These are phyloP conservation scores for Macropis europaea DNA, from an alignment of 2,888 invertebrate genomes.

Conservation along the genomic window DNA sequence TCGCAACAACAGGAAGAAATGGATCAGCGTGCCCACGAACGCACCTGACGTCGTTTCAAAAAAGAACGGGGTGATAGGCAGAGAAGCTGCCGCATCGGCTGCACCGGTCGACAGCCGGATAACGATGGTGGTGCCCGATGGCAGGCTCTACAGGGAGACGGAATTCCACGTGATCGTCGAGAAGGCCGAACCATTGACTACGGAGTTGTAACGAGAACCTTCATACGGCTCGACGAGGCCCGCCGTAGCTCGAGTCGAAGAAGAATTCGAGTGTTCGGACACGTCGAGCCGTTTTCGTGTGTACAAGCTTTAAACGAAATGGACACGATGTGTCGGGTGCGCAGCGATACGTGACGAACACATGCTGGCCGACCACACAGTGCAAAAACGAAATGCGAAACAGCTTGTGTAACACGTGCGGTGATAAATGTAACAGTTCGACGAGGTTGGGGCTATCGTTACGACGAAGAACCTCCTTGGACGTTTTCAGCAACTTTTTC, in stretches of 20 bases:
- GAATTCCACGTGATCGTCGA: slow-evolving; percentile 93
- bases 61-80: slow-evolving; percentile 82
- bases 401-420: slow-evolving; percentile 1
- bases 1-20: slow-evolving; percentile 75
- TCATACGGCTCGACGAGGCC: slow-evolving; percentile 64
- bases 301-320: slow-evolving; percentile 61
- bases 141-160: slow-evolving; percentile 91
- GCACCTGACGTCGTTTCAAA: slow-evolving; percentile 75
- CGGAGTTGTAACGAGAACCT: slow-evolving; percentile 84
- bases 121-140: slow-evolving; percentile 88
- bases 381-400: neutral
- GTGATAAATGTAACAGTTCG: slow-evolving; percentile 2
- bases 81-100: slow-evolving; percentile 57
- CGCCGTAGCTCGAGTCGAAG: slow-evolving; percentile 38
- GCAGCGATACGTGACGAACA: slow-evolving; percentile 3
- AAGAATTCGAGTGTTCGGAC: slow-evolving; percentile 54
- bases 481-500: slow-evolving; percentile 24
- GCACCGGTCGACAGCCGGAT: slow-evolving; percentile 75
- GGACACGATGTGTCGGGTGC: slow-evolving; percentile 1
- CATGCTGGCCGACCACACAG: neutral
- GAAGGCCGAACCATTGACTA: slow-evolving; percentile 90
- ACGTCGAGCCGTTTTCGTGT: slow-evolving; percentile 64
- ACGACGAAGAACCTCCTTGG: neutral
- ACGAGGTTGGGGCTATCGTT: neutral
- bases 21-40: slow-evolving; percentile 77